Percentiles rank a stretch among this genome's conserved stretches.
Evolutionary conservation across 2,113 vertebrate species (phyloP).

Genomic region (Glaucomys volans): DNA sequence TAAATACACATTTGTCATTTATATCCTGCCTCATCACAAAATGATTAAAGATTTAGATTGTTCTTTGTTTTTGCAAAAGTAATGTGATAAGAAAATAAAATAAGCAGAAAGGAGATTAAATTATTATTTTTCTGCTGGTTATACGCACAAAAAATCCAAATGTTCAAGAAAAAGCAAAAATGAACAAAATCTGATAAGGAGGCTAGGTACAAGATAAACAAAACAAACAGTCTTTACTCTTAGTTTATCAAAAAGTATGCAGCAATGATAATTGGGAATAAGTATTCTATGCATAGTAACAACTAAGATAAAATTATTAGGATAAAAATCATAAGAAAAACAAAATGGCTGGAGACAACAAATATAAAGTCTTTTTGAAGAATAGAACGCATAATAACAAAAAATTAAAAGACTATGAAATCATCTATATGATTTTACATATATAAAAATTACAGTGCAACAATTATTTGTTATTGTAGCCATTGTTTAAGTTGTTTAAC

Average conservation of each 20-base stretch:
- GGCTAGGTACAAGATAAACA: neutral
- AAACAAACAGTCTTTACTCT: neutral
- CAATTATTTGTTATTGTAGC: neutral
- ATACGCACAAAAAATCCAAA: conserved; percentile 20
- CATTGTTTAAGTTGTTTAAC: neutral
- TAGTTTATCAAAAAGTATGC: neutral
- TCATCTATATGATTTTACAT: neutral
- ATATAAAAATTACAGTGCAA: neutral
- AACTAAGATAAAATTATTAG: neutral
- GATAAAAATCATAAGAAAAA: neutral
- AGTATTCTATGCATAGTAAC: neutral
- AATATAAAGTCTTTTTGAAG: neutral
- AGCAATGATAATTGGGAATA: conserved; percentile 16
- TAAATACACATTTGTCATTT: neutral
- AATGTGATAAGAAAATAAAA: conserved; percentile 1
- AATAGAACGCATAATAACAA: neutral
- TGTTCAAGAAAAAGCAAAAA: conserved; percentile 9
- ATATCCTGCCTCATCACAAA: neutral
- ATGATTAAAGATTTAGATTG: neutral
- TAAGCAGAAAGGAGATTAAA: conserved; percentile 13
- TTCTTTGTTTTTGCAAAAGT: neutral
- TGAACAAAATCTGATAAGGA: neutral
- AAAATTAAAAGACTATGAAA: neutral
- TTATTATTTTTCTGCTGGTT: neutral
- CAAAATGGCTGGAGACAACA: neutral